phyloP scores from a whole-genome alignment of 2,797 vertebrate species.

The Sus cebifrons region DNA sequence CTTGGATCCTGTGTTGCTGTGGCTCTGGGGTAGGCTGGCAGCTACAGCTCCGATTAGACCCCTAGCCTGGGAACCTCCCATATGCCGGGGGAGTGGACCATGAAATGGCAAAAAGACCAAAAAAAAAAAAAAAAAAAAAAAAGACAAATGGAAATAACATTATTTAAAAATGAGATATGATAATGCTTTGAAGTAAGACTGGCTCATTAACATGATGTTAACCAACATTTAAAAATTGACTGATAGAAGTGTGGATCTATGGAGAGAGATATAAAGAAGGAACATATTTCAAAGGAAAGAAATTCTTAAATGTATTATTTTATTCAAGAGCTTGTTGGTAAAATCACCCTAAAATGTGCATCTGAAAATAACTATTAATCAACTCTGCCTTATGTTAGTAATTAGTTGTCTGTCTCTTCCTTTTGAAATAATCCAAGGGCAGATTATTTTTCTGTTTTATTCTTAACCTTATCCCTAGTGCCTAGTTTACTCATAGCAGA shows the following conservation, averaged over 20 bases:
- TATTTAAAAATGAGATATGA: conserved; percentile 61
- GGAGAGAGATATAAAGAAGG: background rate
- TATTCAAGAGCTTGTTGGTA: background rate
- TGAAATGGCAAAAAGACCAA: no score
- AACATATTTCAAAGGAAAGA: conserved; percentile 64
- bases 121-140: no score
- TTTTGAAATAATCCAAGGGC: background rate
- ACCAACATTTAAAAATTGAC: conserved; percentile 81
- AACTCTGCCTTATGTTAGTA: background rate
- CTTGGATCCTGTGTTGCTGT: no score
- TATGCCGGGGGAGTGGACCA: no score
- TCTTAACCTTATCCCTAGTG: background rate
- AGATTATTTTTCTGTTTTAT: conserved; percentile 7
- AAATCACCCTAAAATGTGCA: background rate
- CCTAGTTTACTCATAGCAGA: background rate
- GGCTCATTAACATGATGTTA: conserved; percentile 77
- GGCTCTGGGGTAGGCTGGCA: no score
- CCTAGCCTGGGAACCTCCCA: no score
- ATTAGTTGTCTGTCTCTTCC: background rate
- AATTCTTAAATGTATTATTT: conserved; percentile 58
- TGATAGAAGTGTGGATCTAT: conserved; percentile 71
- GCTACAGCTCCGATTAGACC: no score
- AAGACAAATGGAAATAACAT: conserved; percentile 41
- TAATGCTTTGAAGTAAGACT: conserved; percentile 71
- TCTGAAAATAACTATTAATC: background rate